phyloP scores from a whole-genome alignment of 1,140 invertebrate genomes.

The Drosophila auraria region DNA sequence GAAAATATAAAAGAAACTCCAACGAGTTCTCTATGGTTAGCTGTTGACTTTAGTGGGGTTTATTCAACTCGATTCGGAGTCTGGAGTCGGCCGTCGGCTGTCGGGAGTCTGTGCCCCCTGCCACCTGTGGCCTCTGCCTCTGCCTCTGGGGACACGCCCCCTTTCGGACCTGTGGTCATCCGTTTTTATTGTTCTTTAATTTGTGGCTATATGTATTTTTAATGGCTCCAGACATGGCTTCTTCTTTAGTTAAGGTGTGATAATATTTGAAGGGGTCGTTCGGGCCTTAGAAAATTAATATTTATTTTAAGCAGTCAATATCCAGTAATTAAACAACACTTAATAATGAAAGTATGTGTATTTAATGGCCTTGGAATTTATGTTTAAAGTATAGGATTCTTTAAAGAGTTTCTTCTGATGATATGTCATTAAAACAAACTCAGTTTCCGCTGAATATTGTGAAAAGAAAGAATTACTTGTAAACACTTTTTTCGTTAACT shows the following conservation, averaged over 20 bases:
- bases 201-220: slow-evolving; percentile 42
- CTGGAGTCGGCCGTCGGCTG: slow-evolving; percentile 23
- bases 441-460: not conserved
- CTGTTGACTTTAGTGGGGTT: slow-evolving; percentile 58
- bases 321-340: not conserved
- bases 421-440: not conserved
- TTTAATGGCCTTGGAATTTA: not conserved
- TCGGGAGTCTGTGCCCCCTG: slow-evolving; percentile 35
- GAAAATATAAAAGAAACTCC: slow-evolving; percentile 42
- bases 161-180: slow-evolving; percentile 26
- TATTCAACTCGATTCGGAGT: slow-evolving; percentile 67
- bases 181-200: slow-evolving; percentile 52
- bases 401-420: not conserved
- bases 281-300: slow-evolving; percentile 3
- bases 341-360: not conserved
- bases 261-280: slow-evolving; percentile 37
- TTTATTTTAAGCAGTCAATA: not conserved
- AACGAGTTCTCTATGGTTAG: slow-evolving; percentile 73
- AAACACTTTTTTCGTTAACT: not conserved
- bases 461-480: not conserved
- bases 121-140: slow-evolving; percentile 41
- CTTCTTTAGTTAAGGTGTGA: slow-evolving; percentile 26
- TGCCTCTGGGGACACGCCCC: slow-evolving; percentile 33
- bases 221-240: slow-evolving; percentile 26
- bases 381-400: not conserved